A percentile compares a stretch with the other conserved stretches of the same genome.
Evolutionary conservation across 2,797 vertebrate genomes (phyloP).

Genomic region (Fundulus diaphanus): DNA sequence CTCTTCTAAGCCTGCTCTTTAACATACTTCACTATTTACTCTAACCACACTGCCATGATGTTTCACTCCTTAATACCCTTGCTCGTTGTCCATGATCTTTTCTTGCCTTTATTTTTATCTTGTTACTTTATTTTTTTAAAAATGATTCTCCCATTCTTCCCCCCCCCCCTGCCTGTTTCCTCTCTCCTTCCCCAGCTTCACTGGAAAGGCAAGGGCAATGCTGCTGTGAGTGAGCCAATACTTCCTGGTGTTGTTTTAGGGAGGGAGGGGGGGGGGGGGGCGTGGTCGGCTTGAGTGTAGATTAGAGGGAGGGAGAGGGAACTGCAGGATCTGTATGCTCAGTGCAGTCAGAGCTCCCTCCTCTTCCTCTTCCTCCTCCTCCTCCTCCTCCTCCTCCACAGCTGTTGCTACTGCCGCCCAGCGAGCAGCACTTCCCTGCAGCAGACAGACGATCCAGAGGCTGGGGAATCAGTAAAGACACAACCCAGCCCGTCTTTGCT

Average conservation of each 20-base stretch:
- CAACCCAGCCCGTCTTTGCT: conserved; percentile 61
- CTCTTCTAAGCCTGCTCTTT: conserved; percentile 20
- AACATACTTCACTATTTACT: conserved; percentile 11
- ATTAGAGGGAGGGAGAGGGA: conserved; percentile 62
- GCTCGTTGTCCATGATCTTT: conserved; percentile 15
- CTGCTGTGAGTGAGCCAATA: conserved; percentile 72
- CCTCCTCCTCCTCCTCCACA: conserved; percentile 64
- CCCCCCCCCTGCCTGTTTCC: conserved; percentile 32
- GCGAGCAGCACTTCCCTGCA: conserved; percentile 68
- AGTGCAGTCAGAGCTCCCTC: conserved; percentile 58
- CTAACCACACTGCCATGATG: conserved; percentile 1
- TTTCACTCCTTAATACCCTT: conserved; percentile 16
- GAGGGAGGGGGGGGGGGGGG: conserved; percentile 74
- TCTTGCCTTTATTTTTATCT: conserved; percentile 29
- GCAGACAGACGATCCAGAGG: conserved; percentile 75
- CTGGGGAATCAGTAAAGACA: conserved; percentile 65
- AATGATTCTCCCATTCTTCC: conserved; percentile 35
- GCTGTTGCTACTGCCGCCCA: conserved; percentile 79
- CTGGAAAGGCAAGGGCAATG: conserved; percentile 61
- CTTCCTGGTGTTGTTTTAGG: conserved; percentile 81
- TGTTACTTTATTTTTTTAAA: conserved; percentile 25
- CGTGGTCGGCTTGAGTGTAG: conserved; percentile 57
- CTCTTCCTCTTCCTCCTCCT: conserved; percentile 41
- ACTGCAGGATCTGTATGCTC: conserved; percentile 75
- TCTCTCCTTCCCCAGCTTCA: conserved; percentile 50